A percentile compares a stretch with the other conserved stretches of the same genome.
Conservation (phyloP, 2,888 invertebrate genomes). For the Bombylius major region DNA sequence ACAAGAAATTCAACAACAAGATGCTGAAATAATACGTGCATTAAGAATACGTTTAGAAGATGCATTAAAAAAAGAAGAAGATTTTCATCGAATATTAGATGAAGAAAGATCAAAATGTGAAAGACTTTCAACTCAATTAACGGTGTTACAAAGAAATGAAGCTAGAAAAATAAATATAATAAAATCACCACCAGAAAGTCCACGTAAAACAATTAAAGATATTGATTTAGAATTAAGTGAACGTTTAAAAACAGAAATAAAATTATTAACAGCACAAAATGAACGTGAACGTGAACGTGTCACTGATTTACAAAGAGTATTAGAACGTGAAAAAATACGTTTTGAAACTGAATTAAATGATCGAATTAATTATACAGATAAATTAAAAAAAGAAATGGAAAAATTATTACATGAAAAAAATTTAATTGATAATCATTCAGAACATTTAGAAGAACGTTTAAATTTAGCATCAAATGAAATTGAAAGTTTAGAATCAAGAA, state of each 20-base stretch:
- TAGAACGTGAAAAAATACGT: slow-evolving; percentile 36
- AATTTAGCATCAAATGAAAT: slow-evolving; percentile 36
- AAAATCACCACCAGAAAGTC: slow-evolving; percentile 34
- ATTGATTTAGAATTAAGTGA: slow-evolving; percentile 39
- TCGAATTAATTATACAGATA: slow-evolving; percentile 34
- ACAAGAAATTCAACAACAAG: slow-evolving; percentile 46
- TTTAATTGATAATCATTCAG: slow-evolving; percentile 28
- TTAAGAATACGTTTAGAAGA: slow-evolving; percentile 51
- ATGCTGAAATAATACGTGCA: slow-evolving; percentile 52
- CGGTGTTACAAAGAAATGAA: slow-evolving; percentile 31
- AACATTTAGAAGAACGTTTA: slow-evolving; percentile 32
- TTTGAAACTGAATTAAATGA: slow-evolving; percentile 33
- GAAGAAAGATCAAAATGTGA: slow-evolving; percentile 41
- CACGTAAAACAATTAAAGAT: slow-evolving; percentile 30
- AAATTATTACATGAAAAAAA: slow-evolving; percentile 31
- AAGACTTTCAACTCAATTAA: slow-evolving; percentile 36
- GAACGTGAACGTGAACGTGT: slow-evolving; percentile 40
- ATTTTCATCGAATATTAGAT: slow-evolving; percentile 47
- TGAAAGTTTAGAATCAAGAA: slow-evolving; percentile 38
- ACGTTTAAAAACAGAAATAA: slow-evolving; percentile 40
- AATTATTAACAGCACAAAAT: slow-evolving; percentile 40
- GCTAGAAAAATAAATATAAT: slow-evolving; percentile 28
- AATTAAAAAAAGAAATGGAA: slow-evolving; percentile 34
- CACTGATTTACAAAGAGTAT: slow-evolving; percentile 37
- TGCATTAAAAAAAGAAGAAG: slow-evolving; percentile 49